Evolutionary conservation across 2,113 vertebrate genomes (phyloP).

Genomic region (Ptilorrhoa leucosticta): DNA sequence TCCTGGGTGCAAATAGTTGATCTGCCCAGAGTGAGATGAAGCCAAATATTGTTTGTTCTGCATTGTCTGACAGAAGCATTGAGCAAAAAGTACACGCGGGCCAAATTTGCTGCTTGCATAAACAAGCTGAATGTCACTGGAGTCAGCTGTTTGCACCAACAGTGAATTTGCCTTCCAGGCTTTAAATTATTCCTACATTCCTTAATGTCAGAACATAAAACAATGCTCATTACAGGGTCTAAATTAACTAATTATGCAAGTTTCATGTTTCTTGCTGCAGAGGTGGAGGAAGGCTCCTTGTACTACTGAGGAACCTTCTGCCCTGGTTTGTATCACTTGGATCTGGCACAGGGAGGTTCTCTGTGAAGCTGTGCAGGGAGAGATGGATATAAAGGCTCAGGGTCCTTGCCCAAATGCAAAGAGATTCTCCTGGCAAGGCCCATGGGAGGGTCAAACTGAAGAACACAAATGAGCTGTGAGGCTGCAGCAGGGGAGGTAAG

Average conservation of each 20-base stretch:
- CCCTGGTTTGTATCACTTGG: not conserved
- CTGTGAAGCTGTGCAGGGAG: not conserved
- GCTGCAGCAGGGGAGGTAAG: not conserved
- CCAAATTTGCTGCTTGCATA: conserved; percentile 43
- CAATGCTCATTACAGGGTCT: not conserved
- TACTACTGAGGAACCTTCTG: not conserved
- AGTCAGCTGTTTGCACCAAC: conserved; percentile 34
- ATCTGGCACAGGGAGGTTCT: not conserved
- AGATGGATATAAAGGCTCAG: not conserved
- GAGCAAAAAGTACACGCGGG: conserved; percentile 8
- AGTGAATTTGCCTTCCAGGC: conserved; percentile 32
- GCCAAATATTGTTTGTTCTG: conserved; percentile 51
- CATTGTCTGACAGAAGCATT: conserved; percentile 39
- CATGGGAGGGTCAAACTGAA: accelerated
- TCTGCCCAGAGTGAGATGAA: conserved; percentile 44
- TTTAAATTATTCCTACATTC: conserved; percentile 17
- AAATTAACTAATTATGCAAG: conserved; percentile 1
- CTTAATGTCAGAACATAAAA: conserved; percentile 26
- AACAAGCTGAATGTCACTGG: conserved; percentile 54
- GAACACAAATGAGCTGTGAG: not conserved
- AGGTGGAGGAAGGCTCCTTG: not conserved
- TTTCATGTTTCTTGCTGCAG: not conserved
- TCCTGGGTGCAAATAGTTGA: conserved; percentile 37
- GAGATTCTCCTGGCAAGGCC: not conserved
- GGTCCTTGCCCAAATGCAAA: not conserved